Conservation (phyloP, 2,888 invertebrate species). For the Agonopterix heracliana region DNA sequence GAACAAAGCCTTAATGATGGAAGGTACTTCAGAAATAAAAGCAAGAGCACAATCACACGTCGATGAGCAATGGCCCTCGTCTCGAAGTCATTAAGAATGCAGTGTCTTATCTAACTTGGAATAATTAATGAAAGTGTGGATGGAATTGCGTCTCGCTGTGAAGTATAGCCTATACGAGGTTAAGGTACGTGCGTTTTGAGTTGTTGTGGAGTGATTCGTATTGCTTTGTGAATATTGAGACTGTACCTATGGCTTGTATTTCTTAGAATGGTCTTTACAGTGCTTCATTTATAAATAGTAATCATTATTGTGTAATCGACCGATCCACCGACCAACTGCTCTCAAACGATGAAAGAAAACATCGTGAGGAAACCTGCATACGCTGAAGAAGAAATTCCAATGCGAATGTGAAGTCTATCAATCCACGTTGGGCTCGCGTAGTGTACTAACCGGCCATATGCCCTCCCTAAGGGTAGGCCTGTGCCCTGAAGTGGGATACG, state of each 20-base stretch:
- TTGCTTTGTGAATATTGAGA: neutral
- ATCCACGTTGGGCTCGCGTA: too few relatives aligned
- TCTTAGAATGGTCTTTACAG: too few relatives aligned
- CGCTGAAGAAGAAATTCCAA: too few relatives aligned
- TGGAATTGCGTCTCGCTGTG: slow-evolving; percentile 61
- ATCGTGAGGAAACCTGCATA: too few relatives aligned
- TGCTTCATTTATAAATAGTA: too few relatives aligned
- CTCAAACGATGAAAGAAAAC: too few relatives aligned
- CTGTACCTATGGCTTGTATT: neutral
- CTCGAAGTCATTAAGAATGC: slow-evolving; percentile 66
- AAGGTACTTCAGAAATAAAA: slow-evolving; percentile 47
- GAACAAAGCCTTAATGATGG: slow-evolving; percentile 44
- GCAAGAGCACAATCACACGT: slow-evolving; percentile 39
- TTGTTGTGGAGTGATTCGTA: neutral
- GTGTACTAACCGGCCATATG: too few relatives aligned
- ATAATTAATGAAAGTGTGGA: slow-evolving; percentile 73
- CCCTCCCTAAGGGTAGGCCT: too few relatives aligned
- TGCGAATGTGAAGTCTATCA: too few relatives aligned
- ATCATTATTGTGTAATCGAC: too few relatives aligned
- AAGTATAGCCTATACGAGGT: slow-evolving; percentile 25
- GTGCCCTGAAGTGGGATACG: too few relatives aligned
- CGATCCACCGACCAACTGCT: too few relatives aligned
- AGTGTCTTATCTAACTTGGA: slow-evolving; percentile 72
- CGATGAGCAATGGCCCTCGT: slow-evolving; percentile 63
- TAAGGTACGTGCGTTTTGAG: neutral